A percentile compares a stretch with the other conserved stretches of the same genome.
Conservation (phyloP, 2,113 vertebrate species). For the Junco hyemalis region DNA sequence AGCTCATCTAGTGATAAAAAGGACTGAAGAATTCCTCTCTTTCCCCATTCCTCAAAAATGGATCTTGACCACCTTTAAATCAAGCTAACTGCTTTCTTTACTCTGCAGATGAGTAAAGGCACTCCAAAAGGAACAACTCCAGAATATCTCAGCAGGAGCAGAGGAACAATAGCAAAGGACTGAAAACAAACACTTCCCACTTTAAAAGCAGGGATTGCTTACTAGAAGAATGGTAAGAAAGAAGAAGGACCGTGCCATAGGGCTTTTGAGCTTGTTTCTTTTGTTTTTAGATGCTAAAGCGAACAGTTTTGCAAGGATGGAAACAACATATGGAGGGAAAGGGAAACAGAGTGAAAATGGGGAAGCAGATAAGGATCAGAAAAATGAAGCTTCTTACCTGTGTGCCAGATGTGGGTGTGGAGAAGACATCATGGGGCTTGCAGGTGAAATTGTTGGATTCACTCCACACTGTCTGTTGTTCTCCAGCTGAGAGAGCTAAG, state of each 20-base stretch:
- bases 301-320: not conserved
- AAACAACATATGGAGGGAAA: not conserved
- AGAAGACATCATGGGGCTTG: not conserved
- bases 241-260: not conserved
- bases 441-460: not conserved
- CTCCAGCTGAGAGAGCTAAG: not conserved
- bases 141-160: not conserved
- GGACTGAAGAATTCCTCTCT: not conserved
- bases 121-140: not conserved
- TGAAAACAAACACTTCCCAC: not conserved
- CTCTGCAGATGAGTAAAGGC: not conserved
- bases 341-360: not conserved
- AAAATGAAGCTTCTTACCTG: not conserved
- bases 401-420: not conserved
- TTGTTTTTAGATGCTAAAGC: not conserved
- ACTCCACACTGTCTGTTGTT: not conserved
- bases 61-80: not conserved
- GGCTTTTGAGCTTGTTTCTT: not conserved
- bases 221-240: not conserved
- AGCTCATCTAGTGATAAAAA: not conserved
- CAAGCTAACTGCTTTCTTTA: not conserved
- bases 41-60: not conserved
- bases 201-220: not conserved
- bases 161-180: rapidly evolving
- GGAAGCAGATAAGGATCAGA: not conserved